Evolutionary conservation across 2,113 vertebrate genomes (phyloP).

Genomic region (Heterotilapia buettikoferi): DNA sequence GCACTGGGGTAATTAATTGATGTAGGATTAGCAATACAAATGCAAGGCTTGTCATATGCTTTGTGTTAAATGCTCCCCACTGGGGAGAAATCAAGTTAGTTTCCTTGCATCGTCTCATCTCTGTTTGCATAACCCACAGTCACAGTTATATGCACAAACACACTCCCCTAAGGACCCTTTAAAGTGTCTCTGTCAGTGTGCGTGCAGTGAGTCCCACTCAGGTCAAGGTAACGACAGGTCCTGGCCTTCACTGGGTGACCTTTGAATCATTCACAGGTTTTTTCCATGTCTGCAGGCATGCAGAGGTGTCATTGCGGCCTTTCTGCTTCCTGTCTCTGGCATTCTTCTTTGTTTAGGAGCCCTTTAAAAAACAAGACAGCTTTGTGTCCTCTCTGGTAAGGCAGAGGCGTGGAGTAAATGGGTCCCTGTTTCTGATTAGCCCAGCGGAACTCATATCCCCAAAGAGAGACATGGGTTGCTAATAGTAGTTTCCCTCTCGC

Average conservation of each 20-base stretch:
- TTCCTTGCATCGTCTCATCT: background rate
- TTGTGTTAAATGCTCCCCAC: background rate
- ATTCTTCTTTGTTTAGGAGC: constrained; percentile 67
- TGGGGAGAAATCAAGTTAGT: background rate
- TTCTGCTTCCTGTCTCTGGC: constrained; percentile 63
- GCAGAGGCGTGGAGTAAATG: constrained; percentile 56
- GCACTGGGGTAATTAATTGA: background rate
- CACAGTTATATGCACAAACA: background rate
- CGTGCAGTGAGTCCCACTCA: background rate
- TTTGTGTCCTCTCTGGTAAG: constrained; percentile 76
- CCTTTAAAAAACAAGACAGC: constrained; percentile 73
- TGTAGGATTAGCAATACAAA: background rate
- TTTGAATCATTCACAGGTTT: constrained; percentile 33
- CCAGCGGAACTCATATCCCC: constrained; percentile 62
- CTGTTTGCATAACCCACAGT: background rate
- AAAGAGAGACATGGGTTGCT: constrained; percentile 53
- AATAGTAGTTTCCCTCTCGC: constrained; percentile 53
- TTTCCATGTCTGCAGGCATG: constrained; percentile 25
- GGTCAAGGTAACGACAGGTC: constrained; percentile 25
- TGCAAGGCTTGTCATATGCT: background rate
- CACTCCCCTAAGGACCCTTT: background rate
- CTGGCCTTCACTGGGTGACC: constrained; percentile 19
- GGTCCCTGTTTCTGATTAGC: constrained; percentile 74
- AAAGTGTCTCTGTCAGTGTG: background rate
- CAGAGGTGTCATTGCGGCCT: constrained; percentile 59